Percentiles rank a stretch among this genome's conserved stretches.
phyloP scores from a whole-genome alignment of 1,140 invertebrate species.

The Dicyema japonicum region DNA sequence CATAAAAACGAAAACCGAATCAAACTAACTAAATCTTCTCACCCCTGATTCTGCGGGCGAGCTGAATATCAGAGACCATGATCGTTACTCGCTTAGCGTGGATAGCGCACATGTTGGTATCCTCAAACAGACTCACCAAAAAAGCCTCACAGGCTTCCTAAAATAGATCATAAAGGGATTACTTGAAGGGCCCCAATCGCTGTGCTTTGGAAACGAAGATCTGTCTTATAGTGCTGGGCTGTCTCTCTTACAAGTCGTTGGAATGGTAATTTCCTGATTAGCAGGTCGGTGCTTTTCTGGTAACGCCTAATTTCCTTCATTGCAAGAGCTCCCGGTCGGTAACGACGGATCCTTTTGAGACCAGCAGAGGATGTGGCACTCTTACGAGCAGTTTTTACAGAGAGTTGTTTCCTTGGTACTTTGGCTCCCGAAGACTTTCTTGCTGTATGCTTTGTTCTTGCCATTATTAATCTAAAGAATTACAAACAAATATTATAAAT shows the following conservation, averaged over 20 bases:
- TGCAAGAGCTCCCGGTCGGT: slow-evolving; percentile 36
- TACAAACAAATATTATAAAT: too few relatives aligned
- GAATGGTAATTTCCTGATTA: slow-evolving; percentile 47
- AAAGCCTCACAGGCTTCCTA: slow-evolving; percentile 12
- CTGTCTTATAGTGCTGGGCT: slow-evolving; percentile 37
- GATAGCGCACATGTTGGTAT: slow-evolving; percentile 12
- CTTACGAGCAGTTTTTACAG: slow-evolving; percentile 35
- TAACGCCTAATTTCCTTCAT: slow-evolving; percentile 49
- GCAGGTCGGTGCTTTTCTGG: slow-evolving; percentile 43
- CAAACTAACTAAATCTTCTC: too few relatives aligned
- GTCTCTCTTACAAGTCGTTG: slow-evolving; percentile 50
- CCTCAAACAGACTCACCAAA: slow-evolving; percentile 13
- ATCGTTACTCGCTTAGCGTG: slow-evolving; percentile 15
- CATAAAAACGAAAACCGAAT: too few relatives aligned
- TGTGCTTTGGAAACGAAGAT: slow-evolving; percentile 25
- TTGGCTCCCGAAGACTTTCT: slow-evolving; percentile 26
- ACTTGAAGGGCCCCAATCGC: slow-evolving; percentile 19
- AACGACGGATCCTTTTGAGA: slow-evolving; percentile 26
- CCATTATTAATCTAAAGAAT: too few relatives aligned
- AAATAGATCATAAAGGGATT: too few relatives aligned
- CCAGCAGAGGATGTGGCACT: slow-evolving; percentile 24
- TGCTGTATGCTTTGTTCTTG: slow-evolving; percentile 49
- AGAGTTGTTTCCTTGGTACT: slow-evolving; percentile 22
- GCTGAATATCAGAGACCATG: slow-evolving; percentile 10
- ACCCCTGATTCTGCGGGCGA: slow-evolving; percentile 9